Evolutionary conservation across 2,888 invertebrate species (phyloP), one percentile per base, ranked within the genome.

Genomic region (Athalia circularis): DNA sequence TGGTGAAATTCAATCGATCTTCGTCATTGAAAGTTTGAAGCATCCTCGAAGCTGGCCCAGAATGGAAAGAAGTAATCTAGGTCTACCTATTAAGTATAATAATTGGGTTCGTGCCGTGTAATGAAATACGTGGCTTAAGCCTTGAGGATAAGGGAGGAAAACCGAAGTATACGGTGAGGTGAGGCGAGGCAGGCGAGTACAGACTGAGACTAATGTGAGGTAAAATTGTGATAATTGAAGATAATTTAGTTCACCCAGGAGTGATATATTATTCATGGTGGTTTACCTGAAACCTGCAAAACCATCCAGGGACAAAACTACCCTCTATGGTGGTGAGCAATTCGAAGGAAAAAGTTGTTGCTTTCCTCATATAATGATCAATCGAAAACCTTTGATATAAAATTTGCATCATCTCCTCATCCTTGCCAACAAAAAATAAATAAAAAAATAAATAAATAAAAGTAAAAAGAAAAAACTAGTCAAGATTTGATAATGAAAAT

Each of bases 161-260:
- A 0, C 29, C 29, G 29, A 29, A 47, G 45, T 64, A 64, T 64
- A n/a, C 5, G 64, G 45, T 11, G 9, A 64, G 45, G 43, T 43
- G 64, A n/a, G 29, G 13, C 15, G 64, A n/a, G 29, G 13, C 15
- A 7, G 5, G 8, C 48, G 48, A 50, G 67, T 48, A 15, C 13
- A 52, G 67, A 67, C 15, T 15, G 65, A 67, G 61, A 67, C 67
- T 67, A 15, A 67, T 48, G 47, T 50, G n/a, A 67, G 50, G 13
- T 67, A 67, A 67, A 52, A 50, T 67, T 50, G 67, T 67, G 48
- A 48, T 67, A 67, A 67, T 67, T 67, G n/a, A 48, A 50, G 15
- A 15, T 48, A 52, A 67, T 15, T 67, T 50, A 67, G 50, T 67
- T 67, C 13, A 3, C 50, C 8, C 13, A 13, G 47, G 47, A 47